Percentiles rank a stretch among this genome's conserved stretches.
Conservation (phyloP, 2,888 invertebrate species). For the Drosophila kambysellisi region DNA sequence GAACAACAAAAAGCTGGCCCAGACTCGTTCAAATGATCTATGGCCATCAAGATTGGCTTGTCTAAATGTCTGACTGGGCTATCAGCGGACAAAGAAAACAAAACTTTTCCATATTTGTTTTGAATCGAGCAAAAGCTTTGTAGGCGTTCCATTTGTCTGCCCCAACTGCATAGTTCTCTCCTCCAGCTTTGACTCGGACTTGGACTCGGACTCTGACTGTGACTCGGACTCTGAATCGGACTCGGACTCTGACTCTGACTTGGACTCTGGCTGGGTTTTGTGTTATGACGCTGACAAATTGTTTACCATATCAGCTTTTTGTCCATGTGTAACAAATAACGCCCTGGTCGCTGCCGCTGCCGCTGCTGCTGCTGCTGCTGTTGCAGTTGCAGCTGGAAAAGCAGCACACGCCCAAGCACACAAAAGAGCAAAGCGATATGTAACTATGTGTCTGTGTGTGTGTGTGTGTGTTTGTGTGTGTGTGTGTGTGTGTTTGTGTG, state of each 20-base stretch:
- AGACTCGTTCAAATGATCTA: conserved; percentile 43
- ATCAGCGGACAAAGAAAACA: conserved; percentile 35
- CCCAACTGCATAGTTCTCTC: conserved; percentile 39
- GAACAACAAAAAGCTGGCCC: conserved; percentile 8
- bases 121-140: conserved; percentile 47
- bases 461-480: conserved; percentile 9
- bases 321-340: conserved; percentile 76
- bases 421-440: conserved; percentile 51
- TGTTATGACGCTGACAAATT: conserved; percentile 76
- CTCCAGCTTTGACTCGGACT: conserved; percentile 1
- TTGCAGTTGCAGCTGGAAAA: conserved; percentile 12
- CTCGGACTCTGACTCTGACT: neutral
- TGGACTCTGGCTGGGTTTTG: conserved; percentile 23
- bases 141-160: conserved; percentile 60
- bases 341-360: conserved; percentile 47
- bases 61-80: conserved; percentile 47
- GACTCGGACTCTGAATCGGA: neutral
- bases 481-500: neutral
- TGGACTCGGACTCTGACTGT: neutral
- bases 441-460: conserved; percentile 14
- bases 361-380: conserved; percentile 26
- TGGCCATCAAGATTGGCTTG: conserved; percentile 62
- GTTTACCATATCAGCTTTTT: conserved; percentile 77
- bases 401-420: conserved; percentile 70
- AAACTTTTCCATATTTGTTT: conserved; percentile 61